Percentiles rank a stretch among this genome's conserved stretches.
Evolutionary conservation across 2,113 vertebrate genomes (phyloP).

Genomic region (Apaloderma vittatum): DNA sequence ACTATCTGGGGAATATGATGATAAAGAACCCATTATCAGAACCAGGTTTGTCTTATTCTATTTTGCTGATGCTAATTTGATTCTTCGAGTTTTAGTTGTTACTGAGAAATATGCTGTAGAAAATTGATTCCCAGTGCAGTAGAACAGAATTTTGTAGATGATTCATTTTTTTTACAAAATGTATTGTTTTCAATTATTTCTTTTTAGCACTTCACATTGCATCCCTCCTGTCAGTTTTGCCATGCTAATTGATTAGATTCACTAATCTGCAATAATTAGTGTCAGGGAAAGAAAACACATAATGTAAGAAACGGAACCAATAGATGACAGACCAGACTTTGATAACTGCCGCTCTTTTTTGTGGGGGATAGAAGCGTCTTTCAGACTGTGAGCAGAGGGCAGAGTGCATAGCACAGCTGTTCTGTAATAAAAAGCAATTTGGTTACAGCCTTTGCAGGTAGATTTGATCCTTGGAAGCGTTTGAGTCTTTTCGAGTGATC

Average conservation of each 20-base stretch:
- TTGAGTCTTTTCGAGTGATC: neutral
- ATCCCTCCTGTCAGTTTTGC: neutral
- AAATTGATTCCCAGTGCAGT: neutral
- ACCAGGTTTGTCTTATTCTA: slow-evolving; percentile 80
- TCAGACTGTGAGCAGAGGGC: neutral
- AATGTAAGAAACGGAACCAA: neutral
- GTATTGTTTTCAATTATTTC: neutral
- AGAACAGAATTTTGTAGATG: neutral
- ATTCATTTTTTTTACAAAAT: neutral
- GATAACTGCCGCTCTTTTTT: neutral
- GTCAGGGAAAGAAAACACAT: neutral
- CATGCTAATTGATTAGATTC: neutral
- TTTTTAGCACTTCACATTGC: neutral
- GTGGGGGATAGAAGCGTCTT: neutral
- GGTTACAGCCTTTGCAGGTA: neutral
- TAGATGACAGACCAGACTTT: no score
- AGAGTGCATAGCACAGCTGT: neutral
- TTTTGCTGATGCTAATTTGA: neutral
- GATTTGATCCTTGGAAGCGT: neutral
- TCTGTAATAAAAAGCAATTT: neutral
- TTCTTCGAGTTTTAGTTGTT: neutral
- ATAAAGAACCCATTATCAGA: slow-evolving; percentile 81
- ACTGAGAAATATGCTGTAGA: neutral
- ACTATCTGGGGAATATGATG: slow-evolving; percentile 91
- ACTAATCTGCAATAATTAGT: neutral